These are phyloP conservation scores for Pitta sordida DNA, from an alignment of 2,113 vertebrate species.

Conservation along the genomic window DNA sequence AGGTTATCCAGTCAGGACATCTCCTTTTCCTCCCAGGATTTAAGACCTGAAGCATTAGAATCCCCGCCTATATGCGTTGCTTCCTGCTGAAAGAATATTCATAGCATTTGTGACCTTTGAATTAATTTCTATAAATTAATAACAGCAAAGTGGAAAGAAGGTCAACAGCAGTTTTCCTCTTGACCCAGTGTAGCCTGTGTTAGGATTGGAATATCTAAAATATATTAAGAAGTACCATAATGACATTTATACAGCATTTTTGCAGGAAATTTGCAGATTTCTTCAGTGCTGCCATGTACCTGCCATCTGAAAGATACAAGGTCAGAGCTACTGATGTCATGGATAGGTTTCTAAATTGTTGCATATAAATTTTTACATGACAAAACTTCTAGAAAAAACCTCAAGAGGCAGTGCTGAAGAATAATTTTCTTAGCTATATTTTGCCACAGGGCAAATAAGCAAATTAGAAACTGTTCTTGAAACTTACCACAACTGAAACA, in stretches of 20 bases:
- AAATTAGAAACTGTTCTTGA: neutral
- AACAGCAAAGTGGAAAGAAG: neutral
- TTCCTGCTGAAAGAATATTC: constrained; percentile 63
- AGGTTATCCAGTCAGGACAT: neutral
- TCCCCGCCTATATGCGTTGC: neutral
- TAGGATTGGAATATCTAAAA: neutral
- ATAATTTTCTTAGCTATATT: neutral
- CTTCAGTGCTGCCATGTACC: neutral
- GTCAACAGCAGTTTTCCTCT: neutral
- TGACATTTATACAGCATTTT: neutral
- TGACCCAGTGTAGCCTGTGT: neutral
- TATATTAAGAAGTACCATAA: neutral
- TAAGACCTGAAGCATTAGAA: neutral
- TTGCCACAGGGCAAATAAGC: neutral
- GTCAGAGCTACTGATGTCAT: neutral
- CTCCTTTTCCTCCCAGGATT: neutral
- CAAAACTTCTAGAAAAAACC: neutral
- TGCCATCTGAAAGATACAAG: neutral
- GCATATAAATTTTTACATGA: neutral
- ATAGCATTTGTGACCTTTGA: constrained; percentile 61
- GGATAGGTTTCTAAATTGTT: neutral
- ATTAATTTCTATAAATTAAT: constrained; percentile 50
- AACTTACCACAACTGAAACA: neutral
- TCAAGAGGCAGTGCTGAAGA: neutral
- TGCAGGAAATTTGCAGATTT: neutral